Base-by-base conservation (phyloP, 1,140 invertebrate genomes). In the Palaemon carinicauda region DNA sequence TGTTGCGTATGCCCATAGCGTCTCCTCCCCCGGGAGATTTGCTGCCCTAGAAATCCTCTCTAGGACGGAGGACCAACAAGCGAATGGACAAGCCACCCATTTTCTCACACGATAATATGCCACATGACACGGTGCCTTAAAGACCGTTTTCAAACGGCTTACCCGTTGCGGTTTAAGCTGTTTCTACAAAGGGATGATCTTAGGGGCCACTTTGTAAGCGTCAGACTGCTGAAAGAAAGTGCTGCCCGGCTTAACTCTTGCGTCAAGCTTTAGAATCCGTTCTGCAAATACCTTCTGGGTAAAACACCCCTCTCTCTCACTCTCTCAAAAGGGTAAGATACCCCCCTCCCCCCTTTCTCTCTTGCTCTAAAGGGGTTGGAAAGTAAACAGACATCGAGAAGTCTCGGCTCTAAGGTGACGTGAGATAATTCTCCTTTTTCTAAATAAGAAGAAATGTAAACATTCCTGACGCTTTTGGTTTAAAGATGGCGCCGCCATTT, bases 191-290 rank as follows among this genome's bases (percentile, higher is more conserved):
- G n/a, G 24, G 65, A 27, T 14, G 65, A 27, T 31, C 24, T 69
- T 21, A n/a, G n/a, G n/a, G 65, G n/a, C 65, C 65, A 69, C 65
- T 69, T 69, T 69, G 65, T 69, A 69, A n/a, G 65, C 65, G 65
- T 69, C 65, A 69, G 65, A 5, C 65, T 21, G 65, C 65, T 69
- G 65, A 69, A 69, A 69, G 41, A 41, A 41, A 41, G n/a, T 41
- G 41, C 41, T 1, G 41, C 41, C 41, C 41, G 41, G 41, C 41
- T 41, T 41, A 41, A 41, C 41, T 41, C 41, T 5, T 9, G n/a
- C 17, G 56, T 7, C 56, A 65, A 27, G n/a, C 56, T 27, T 65
- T n/a, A 27, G n/a, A 7, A 21, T 5, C 41, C 12, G 41, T 12
- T 41, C 7, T 41, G 41, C 41, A 41, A 41, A 41, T 41, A 41